These are phyloP conservation scores for Chrysodeixis includens DNA, from an alignment of 2,888 invertebrate genomes.

Conservation along the genomic window DNA sequence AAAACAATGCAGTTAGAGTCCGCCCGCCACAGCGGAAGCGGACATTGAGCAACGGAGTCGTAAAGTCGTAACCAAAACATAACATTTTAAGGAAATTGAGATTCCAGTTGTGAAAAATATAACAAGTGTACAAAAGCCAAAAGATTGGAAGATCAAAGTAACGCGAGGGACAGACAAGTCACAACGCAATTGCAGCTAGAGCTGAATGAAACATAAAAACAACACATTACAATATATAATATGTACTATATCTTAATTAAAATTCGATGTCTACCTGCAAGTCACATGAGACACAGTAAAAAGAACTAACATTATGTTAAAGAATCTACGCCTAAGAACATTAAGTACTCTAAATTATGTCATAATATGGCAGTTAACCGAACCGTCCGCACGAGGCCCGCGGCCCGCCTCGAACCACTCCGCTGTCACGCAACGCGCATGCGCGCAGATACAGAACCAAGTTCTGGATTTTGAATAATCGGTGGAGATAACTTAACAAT, in stretches of 20 bases:
- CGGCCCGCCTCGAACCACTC: slow-evolving; percentile 75
- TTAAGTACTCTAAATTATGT: slow-evolving; percentile 86
- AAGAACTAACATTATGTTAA: slow-evolving; percentile 77
- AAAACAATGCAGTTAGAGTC: slow-evolving; percentile 82
- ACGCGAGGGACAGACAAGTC: slow-evolving; percentile 67
- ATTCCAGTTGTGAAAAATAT: slow-evolving; percentile 79
- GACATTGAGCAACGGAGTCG: slow-evolving; percentile 86
- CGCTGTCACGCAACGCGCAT: slow-evolving; percentile 29
- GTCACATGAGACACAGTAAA: slow-evolving; percentile 80
- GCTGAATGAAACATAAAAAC: slow-evolving; percentile 71
- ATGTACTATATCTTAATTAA: slow-evolving; percentile 75
- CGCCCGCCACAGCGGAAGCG: slow-evolving; percentile 71
- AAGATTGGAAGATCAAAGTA: slow-evolving; percentile 69
- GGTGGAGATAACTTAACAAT: slow-evolving; percentile 81
- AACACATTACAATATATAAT: slow-evolving; percentile 67
- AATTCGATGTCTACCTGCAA: slow-evolving; percentile 85
- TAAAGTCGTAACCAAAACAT: slow-evolving; percentile 75
- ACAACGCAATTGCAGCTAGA: slow-evolving; percentile 70
- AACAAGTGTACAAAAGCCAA: slow-evolving; percentile 81
- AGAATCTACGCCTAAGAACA: slow-evolving; percentile 82
- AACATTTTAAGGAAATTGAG: slow-evolving; percentile 70
- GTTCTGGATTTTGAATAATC: slow-evolving; percentile 85
- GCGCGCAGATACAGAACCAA: slow-evolving; percentile 75
- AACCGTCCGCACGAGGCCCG: slow-evolving; percentile 86
- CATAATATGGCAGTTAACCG: slow-evolving; percentile 89